Base-by-base conservation (phyloP, 2,797 vertebrate species). In the Dermochelys coriacea region DNA sequence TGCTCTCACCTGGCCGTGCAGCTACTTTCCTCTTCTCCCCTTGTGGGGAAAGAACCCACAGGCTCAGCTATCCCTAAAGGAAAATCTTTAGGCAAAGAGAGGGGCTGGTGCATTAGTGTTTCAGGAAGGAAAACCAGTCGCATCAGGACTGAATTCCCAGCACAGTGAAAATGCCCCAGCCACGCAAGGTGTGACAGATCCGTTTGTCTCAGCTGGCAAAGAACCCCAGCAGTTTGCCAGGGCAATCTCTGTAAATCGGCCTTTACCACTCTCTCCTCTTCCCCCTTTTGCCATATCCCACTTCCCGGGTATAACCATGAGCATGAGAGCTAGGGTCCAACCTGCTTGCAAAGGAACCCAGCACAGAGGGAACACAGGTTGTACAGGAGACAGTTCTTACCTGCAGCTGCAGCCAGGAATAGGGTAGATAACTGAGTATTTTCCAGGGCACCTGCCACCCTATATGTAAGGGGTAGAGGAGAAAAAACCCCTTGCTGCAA, bases 171-270 rank as follows among this genome's bases (percentile, higher is more conserved):
- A 1, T 15, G 86, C 2, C 52, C 68, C 68, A 0, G 4, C 84
- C 78, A 1, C 0, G 0, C 0, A 3, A 80, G n/a, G 27, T 52
- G n/a, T 95, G 61, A 12, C 8, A 10, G 25, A 50, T 7, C 93
- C 80, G 50, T 87, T 12, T 1, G 1, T n/a, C 19, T 8, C 19
- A 25, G 80, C 75, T 88, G 86, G n/a, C n/a, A 71, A 64, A 10
- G n/a, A 71, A n/a, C 16, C 34, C 15, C 7, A 19, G 34, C 31
- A n/a, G 41, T 90, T 75, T 1, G 10, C 5, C 82, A 49, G 82
- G 80, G 49, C 0, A 74, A 84, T 37, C 85, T 85, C 75, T 88
- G 23, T 47, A 54, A 4, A 57, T 8, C 88, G 75, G 71, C 79
- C 87, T 79, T 18, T 5, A 54, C 91, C 77, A 59, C 94, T 52